These are phyloP conservation scores for Aporrectodea caliginosa DNA, from an alignment of 1,140 invertebrate species.

Conservation along the genomic window DNA sequence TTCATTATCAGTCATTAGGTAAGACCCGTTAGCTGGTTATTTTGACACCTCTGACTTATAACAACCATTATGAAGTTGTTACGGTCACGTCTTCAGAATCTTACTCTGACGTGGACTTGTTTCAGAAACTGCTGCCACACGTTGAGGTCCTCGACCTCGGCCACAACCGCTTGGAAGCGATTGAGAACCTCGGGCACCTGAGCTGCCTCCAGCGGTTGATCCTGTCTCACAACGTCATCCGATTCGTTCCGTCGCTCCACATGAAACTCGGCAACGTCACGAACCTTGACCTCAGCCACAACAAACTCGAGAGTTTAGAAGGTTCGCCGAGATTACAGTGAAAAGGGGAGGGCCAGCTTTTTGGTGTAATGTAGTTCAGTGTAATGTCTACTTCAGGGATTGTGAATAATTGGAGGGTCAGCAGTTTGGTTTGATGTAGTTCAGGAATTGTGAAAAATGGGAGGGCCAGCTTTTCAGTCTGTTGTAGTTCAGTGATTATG, in stretches of 20 bases:
- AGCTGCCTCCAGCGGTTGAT: constrained; percentile 72
- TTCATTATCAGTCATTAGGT: too few relatives aligned
- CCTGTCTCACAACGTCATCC: constrained; percentile 69
- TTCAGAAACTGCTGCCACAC: constrained; percentile 68
- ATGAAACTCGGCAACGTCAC: constrained; percentile 83
- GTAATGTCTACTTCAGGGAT: too few relatives aligned
- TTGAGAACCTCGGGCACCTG: constrained; percentile 74
- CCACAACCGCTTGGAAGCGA: constrained; percentile 70
- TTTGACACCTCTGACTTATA: too few relatives aligned
- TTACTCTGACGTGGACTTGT: constrained; percentile 32
- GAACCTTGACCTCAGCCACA: constrained; percentile 79
- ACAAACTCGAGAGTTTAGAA: constrained; percentile 66
- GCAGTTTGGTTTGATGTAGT: too few relatives aligned
- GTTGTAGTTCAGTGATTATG: too few relatives aligned
- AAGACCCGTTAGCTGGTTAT: too few relatives aligned
- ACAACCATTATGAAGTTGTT: too few relatives aligned
- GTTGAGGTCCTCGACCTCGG: constrained; percentile 68
- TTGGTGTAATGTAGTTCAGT: too few relatives aligned
- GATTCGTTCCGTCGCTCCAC: constrained; percentile 71
- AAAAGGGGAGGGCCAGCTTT: not conserved
- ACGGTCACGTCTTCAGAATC: too few relatives aligned
- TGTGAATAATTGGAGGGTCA: not conserved
- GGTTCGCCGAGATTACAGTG: not conserved
- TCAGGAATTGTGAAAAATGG: too few relatives aligned
- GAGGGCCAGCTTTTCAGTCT: not conserved